These are phyloP conservation scores for Tenrec ecaudatus DNA, from an alignment of 2,113 vertebrate genomes.

Conservation along the genomic window DNA sequence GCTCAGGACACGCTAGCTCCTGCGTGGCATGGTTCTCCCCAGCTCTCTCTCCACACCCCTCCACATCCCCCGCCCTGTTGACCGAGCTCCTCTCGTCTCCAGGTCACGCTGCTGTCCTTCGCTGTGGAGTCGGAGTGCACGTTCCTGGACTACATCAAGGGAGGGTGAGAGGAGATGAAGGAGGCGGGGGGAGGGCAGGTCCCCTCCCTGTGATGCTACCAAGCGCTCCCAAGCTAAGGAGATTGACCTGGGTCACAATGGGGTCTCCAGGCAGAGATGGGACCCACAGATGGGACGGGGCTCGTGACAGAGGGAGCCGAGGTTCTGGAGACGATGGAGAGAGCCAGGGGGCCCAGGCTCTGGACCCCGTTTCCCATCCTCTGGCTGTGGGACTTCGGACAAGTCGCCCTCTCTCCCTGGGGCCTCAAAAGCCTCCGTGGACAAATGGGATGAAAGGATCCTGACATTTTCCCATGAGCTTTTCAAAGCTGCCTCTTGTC, in stretches of 20 bases:
- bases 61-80: not conserved
- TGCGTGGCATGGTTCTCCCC: accelerated
- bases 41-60: not conserved
- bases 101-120: conserved; percentile 96
- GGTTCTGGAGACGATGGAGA: no score
- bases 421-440: no score
- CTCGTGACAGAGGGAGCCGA: no score
- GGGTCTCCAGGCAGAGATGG: not conserved
- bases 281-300: not conserved
- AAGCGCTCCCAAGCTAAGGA: not conserved
- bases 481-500: no score
- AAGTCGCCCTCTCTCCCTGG: not conserved
- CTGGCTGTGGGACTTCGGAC: not conserved
- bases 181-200: not conserved
- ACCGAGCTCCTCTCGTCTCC: conserved; percentile 61
- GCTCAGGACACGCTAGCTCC: not conserved
- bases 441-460: no score
- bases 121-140: conserved; percentile 95
- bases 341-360: not conserved
- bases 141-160: conserved; percentile 97
- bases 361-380: not conserved
- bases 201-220: not conserved
- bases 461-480: no score
- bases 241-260: not conserved
- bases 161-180: conserved; percentile 90